These are phyloP conservation scores for Leucoma salicis DNA, from an alignment of 2,888 invertebrate species.

Conservation along the genomic window DNA sequence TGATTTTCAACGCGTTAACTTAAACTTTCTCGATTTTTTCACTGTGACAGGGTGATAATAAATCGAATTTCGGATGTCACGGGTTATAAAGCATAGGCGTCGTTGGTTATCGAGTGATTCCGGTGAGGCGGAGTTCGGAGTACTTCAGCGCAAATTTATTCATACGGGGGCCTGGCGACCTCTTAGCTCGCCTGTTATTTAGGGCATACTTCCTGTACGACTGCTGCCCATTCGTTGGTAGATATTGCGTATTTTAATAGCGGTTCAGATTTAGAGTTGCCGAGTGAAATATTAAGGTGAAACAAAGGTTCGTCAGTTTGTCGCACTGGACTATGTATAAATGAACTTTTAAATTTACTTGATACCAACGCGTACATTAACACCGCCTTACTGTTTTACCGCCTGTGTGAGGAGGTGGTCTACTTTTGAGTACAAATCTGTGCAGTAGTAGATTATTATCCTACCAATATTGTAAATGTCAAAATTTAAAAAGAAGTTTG, in stretches of 20 bases:
- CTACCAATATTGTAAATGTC: no score
- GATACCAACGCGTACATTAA: no score
- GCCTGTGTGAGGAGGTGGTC: no score
- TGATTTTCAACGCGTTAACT: slow-evolving; percentile 9
- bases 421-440: no score
- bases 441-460: no score
- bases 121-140: slow-evolving; percentile 54
- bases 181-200: slow-evolving; percentile 73
- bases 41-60: slow-evolving; percentile 67
- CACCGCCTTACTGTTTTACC: no score
- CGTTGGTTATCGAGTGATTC: slow-evolving; percentile 77
- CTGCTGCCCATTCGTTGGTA: slow-evolving; percentile 35
- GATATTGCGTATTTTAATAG: slow-evolving; percentile 35
- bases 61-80: slow-evolving; percentile 79
- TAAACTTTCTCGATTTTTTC: slow-evolving; percentile 48
- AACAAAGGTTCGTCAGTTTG: no score
- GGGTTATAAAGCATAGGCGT: slow-evolving; percentile 80
- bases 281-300: background rate
- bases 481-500: no score
- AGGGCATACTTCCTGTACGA: slow-evolving; percentile 68
- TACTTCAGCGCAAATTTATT: slow-evolving; percentile 69
- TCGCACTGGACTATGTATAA: no score
- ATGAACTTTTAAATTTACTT: no score
- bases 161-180: slow-evolving; percentile 66
- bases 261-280: slow-evolving; percentile 9